Conservation (phyloP, 2,797 vertebrate genomes). For the Hydrophis major region DNA sequence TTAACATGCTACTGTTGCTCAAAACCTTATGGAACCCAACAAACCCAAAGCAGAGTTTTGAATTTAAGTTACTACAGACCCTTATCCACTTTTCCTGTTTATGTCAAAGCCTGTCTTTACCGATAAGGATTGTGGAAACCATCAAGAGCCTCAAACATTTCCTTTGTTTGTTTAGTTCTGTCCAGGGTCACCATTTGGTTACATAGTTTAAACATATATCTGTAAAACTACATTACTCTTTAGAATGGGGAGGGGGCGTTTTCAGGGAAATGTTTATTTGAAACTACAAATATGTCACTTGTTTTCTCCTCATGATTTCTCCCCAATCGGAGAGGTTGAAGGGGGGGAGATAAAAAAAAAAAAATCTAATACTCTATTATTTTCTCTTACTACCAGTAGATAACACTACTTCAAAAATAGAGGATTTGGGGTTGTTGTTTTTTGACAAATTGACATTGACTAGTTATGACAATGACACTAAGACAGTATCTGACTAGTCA, state of each 20-base stretch:
- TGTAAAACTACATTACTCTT: background rate
- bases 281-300: background rate
- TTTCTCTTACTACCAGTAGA: background rate
- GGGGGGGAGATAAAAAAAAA: background rate
- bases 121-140: constrained; percentile 22
- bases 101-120: constrained; percentile 22
- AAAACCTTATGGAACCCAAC: background rate
- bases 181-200: background rate
- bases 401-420: background rate
- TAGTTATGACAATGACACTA: background rate
- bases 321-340: background rate
- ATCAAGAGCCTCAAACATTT: constrained; percentile 15
- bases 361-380: background rate
- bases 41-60: background rate
- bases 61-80: background rate
- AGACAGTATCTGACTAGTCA: background rate
- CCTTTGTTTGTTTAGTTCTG: constrained; percentile 19
- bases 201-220: background rate
- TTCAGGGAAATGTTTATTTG: background rate
- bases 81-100: constrained; percentile 19
- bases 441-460: background rate
- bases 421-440: background rate
- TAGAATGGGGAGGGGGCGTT: background rate
- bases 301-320: background rate
- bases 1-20: background rate